Base-by-base conservation (phyloP, 2,113 vertebrate species). In the Anguilla rostrata region DNA sequence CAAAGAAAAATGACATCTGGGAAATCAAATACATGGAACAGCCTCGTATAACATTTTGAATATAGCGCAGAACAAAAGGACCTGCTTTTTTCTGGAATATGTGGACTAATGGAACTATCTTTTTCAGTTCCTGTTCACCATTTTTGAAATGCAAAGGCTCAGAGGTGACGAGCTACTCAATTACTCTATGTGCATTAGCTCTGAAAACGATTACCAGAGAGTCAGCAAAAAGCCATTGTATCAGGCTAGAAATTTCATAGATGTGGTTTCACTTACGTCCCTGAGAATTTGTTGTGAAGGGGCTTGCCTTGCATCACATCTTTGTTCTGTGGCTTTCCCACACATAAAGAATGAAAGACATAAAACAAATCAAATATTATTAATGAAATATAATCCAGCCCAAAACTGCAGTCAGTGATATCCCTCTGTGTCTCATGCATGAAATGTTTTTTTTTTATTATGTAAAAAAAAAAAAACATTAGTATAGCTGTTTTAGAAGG, bases 71-170 rank as follows among this genome's bases (percentile, higher is more conserved):
- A 49, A 41, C 85, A 39, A 81, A 49, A 78, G 60, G 15, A 46
- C 16, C 11, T 39, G 34, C 78, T 86, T 78, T 79, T 80, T 79
- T 86, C 80, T 78, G 60, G 85, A 81, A 40, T 66, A 78, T 26
- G 39, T 41, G 22, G 81, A 81, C 53, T 78, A 60, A 20, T 56
- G 39, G 71, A n/a, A 29, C 53, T 49, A 43, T 34, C 46, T 41
- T 78, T 78, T 75, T 82, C 49, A 43, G 41, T 71, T 53, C 34
- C 43, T 29, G 71, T 49, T 85, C 75, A 83, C 82, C 22, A 43
- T 39, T 83, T 83, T 84, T 40, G 34, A 81, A 87, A 75, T 83
- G 66, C 82, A 41, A 29, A 83, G 82, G 82, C 78, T 78, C 49
- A 87, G 26, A 78, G 85, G 75, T 39, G 39, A 46, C 34, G 43